Evolutionary conservation across 1,140 invertebrate species (phyloP), one percentile per base, ranked within the genome.

Genomic region (Polypedilum pembai): DNA sequence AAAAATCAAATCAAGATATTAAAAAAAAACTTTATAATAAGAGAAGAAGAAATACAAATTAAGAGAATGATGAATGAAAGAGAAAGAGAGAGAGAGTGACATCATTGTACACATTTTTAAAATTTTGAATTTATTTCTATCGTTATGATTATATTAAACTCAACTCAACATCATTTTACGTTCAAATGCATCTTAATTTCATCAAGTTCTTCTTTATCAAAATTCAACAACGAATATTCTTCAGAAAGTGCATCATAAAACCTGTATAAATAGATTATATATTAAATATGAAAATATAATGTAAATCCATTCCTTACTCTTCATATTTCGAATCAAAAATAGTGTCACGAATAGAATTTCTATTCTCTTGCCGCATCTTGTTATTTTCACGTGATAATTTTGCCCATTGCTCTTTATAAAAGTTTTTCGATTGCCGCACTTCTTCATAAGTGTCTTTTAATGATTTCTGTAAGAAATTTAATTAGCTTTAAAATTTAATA

Each of bases 331-430:
- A 17, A 7, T n/a, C 17, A 69, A 21, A 18, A 18, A 69, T 18
- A 20, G 20, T 21, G 8, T 69, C 65, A 8, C 17, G 17, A 7
- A 8, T 21, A 20, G 17, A 8, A 7, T 7, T 18, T 18, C 72
- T 20, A 73, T 75, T 75, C 8, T 45, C 72, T 24, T 8, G 17
- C 20, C 73, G 73, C 4, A 73, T 73, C n/a, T 73, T 63, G 33
- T 75, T 41, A 65, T 40, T 4, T 17, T 75, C 74, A 15, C 74
- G 33, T 15, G 73, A 17, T 20, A 56, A 8, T 41, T 75, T 73
- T 1, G 74, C 72, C 74, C 74, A 75, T 73, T 73, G 66, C 5
- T 73, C 66, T 40, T 75, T 75, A 63, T 75, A 75, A 10, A 75
- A 56, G 7, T 24, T 45, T 45, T 75, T 73, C 15, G 69, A 73